Conservation (phyloP, 2,113 vertebrate species). For the Trachemys scripta region DNA sequence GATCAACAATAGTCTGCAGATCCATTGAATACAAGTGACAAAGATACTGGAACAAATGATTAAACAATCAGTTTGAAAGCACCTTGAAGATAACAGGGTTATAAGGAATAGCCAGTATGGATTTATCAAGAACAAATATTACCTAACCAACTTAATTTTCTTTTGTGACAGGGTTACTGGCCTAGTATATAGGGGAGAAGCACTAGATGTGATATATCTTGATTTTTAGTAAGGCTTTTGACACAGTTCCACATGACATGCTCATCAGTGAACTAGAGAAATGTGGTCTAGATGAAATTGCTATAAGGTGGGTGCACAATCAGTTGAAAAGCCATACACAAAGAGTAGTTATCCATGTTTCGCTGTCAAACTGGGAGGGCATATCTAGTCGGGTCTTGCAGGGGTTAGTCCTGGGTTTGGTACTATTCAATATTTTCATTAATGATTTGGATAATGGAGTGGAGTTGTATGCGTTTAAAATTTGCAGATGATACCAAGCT, state of each 20-base stretch:
- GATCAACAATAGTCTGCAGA: constrained; percentile 18
- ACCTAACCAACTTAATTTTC: not conserved
- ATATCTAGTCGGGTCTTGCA: not conserved
- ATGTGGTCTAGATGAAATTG: not conserved
- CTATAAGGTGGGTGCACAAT: not conserved
- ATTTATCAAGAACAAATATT: not conserved
- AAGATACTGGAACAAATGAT: not conserved
- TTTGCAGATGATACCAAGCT: not conserved
- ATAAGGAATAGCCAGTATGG: not conserved
- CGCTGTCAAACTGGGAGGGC: not conserved
- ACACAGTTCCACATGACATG: not conserved
- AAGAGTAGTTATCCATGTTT: not conserved
- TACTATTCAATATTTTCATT: not conserved
- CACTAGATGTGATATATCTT: not conserved
- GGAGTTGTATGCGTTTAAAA: not conserved
- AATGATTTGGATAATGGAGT: not conserved
- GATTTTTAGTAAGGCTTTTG: not conserved
- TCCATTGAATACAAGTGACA: constrained; percentile 48
- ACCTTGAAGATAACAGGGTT: not conserved
- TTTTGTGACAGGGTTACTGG: not conserved
- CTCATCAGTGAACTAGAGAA: not conserved
- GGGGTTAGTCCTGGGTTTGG: not conserved
- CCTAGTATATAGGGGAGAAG: not conserved
- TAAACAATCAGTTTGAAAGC: not conserved
- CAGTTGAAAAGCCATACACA: not conserved